phyloP scores from a whole-genome alignment of 2,797 vertebrate species.

The Garrulus glandarius region DNA sequence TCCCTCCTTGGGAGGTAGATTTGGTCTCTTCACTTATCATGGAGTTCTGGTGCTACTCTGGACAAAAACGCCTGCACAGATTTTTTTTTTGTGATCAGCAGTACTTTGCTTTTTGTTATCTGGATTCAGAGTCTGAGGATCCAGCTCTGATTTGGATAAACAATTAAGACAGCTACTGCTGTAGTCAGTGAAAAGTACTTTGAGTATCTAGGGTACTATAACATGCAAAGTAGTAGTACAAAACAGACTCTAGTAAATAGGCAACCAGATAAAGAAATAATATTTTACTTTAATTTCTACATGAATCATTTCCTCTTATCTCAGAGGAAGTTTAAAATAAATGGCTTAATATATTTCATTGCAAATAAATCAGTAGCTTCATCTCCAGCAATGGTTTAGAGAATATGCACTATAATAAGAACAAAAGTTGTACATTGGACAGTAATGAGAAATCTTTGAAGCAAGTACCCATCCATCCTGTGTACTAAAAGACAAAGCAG shows the following conservation, averaged over 20 bases:
- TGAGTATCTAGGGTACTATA: neutral
- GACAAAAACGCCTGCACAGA: neutral
- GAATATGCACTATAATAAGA: neutral
- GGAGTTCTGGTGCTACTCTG: neutral
- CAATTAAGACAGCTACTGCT: neutral
- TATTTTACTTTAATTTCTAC: neutral
- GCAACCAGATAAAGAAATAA: neutral
- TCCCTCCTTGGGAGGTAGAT: neutral
- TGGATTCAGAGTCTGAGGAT: neutral
- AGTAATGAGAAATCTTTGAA: neutral
- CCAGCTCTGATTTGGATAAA: neutral
- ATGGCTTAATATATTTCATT: neutral
- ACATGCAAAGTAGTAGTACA: neutral
- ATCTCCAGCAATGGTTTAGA: neutral
- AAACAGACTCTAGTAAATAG: neutral
- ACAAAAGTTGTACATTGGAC: neutral
- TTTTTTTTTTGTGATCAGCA: neutral
- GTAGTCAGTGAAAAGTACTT: neutral
- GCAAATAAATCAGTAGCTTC: neutral
- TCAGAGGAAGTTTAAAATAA: neutral
- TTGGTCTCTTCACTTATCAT: neutral
- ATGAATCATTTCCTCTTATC: neutral
- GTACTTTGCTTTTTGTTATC: neutral
- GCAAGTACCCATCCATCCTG: neutral
- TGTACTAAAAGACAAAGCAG: neutral